A percentile compares a stretch with the other conserved stretches of the same genome.
Evolutionary conservation across 2,113 vertebrate species (phyloP).

Genomic region (Dendrocopos noguchii): DNA sequence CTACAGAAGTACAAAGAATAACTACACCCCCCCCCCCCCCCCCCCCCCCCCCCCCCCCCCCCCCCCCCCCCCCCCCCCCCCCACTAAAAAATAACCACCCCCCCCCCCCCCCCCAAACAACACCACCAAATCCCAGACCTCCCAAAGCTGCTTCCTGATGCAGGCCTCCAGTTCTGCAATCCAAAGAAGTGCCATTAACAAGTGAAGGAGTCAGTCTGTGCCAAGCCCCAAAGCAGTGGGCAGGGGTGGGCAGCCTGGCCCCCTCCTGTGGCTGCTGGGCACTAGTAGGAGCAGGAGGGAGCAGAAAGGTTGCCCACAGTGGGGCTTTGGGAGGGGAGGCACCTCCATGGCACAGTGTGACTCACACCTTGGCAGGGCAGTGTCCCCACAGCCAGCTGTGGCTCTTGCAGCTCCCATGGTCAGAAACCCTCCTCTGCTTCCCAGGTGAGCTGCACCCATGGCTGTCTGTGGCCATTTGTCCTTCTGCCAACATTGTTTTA

Average conservation of each 20-base stretch:
- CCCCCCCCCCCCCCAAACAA: no score
- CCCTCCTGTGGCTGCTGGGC: neutral
- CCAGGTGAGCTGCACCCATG: conserved; percentile 5
- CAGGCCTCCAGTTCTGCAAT: neutral
- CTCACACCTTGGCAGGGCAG: neutral
- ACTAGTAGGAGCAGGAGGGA: neutral
- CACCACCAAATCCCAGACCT: neutral
- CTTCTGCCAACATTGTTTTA: conserved; percentile 63
- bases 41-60: no score
- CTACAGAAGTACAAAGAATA: conserved; percentile 63
- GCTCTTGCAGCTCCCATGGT: neutral
- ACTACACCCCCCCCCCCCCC: neutral
- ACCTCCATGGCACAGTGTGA: neutral
- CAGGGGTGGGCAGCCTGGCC: neutral
- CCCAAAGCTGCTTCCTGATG: neutral
- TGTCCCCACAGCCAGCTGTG: neutral
- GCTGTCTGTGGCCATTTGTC: conserved; percentile 62
- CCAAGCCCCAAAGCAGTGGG: neutral
- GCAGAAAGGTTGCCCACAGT: accelerated
- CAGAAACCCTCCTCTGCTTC: conserved; percentile 14
- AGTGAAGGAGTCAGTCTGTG: neutral
- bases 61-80: no score
- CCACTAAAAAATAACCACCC: conserved; percentile 39
- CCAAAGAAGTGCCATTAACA: neutral
- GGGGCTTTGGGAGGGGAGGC: neutral